A percentile compares a stretch with the other conserved stretches of the same genome.
Conservation (phyloP, 2,113 vertebrate genomes). For the Gymnobelideus leadbeateri region DNA sequence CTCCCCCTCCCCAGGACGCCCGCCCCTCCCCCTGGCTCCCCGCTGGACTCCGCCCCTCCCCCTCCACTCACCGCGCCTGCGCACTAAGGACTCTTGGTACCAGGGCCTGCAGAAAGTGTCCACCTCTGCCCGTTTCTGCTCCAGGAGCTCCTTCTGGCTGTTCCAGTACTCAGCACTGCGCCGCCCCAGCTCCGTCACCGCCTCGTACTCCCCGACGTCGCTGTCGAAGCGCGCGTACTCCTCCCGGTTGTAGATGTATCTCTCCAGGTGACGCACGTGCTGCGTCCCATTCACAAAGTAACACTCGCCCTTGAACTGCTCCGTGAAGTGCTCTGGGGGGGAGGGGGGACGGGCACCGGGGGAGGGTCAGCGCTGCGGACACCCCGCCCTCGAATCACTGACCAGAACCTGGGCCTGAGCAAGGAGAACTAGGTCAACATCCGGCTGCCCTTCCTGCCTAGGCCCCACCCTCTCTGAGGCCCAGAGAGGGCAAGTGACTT, state of each 20-base stretch:
- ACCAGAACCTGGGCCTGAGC: no score
- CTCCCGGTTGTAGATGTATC: background rate
- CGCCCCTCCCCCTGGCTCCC: no score
- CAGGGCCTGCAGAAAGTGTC: background rate
- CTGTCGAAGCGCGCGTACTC: background rate
- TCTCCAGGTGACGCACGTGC: background rate
- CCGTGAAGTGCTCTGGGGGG: background rate
- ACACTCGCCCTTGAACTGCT: rapidly evolving
- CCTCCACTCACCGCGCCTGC: no score
- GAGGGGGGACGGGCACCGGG: no score
- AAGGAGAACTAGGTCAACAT: background rate
- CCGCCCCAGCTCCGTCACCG: background rate
- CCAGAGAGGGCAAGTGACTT: background rate
- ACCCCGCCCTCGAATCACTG: background rate
- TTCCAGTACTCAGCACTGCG: background rate
- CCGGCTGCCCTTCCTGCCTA: background rate
- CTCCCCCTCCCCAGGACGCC: no score
- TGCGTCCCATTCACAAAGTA: background rate
- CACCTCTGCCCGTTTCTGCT: background rate
- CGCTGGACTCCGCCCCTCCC: no score
- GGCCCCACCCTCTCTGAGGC: no score
- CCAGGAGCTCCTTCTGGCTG: background rate
- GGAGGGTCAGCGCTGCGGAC: no score
- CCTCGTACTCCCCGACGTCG: background rate
- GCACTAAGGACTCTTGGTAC: background rate